A percentile compares a stretch with the other conserved stretches of the same genome.
Conservation (phyloP, 2,797 vertebrate genomes). For the Chrosomus eos region DNA sequence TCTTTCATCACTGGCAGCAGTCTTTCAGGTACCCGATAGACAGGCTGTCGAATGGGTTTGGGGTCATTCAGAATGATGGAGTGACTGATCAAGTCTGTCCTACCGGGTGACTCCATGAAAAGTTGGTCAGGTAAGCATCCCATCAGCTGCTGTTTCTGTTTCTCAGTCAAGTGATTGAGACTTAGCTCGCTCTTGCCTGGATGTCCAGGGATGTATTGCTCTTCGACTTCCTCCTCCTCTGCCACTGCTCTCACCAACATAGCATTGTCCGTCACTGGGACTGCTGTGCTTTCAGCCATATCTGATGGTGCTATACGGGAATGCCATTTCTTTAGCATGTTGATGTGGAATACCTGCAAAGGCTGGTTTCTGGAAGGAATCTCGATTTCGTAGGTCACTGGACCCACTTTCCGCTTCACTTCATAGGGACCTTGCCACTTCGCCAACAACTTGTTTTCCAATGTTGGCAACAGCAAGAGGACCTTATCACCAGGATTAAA, state of each 20-base stretch:
- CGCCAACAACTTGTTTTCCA: background rate
- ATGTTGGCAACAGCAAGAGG: background rate
- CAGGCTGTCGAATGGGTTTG: too few species aligned
- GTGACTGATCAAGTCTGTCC: too few species aligned
- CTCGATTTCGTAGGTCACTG: background rate
- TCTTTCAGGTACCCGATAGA: too few species aligned
- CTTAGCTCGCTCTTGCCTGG: background rate
- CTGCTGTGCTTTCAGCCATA: background rate
- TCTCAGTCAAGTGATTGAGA: background rate
- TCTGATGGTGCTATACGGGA: background rate
- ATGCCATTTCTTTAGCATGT: background rate
- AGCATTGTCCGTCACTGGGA: background rate
- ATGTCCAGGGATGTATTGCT: background rate
- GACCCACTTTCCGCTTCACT: background rate
- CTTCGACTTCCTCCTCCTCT: background rate
- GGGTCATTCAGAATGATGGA: too few species aligned
- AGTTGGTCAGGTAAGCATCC: too few species aligned
- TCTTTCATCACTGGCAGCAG: too few species aligned
- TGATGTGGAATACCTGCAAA: background rate
- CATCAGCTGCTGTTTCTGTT: background rate
- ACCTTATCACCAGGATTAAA: too few species aligned
- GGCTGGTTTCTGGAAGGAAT: background rate
- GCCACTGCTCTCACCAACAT: background rate
- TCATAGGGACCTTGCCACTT: background rate
- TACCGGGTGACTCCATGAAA: too few species aligned